Base-by-base conservation (phyloP, 2,888 invertebrate genomes). In the Ceraclea dissimilis region DNA sequence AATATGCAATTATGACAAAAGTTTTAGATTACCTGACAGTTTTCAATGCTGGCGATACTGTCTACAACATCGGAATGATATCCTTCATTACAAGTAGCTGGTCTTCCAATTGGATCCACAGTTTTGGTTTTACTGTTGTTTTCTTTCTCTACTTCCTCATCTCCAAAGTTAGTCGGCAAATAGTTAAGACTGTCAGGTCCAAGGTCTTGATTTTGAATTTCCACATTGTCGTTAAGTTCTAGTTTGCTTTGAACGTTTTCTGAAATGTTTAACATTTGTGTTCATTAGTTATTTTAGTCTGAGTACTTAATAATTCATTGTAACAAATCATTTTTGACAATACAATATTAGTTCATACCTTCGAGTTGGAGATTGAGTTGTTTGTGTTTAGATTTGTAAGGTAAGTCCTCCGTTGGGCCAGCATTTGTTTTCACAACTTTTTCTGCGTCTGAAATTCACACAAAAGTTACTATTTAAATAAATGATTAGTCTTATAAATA, bases 21-120 rank as follows among this genome's bases (percentile, higher is more conserved):
- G 5, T 13, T 39, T 39, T 39, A 8, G 13, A 39, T 2, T 55
- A 61, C 61, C 58, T 60, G 59, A 26, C 61, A 61, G 18, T 52
- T 33, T 8, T 57, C 49, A 22, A 26, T 20, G 39, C 21, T 51
- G 31, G 44, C 56, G n/a, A 51, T 46, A 31, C 51, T 43, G 11
- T 52, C 52, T 13, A 54, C 51, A 5, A 21, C 16, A 13, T 54
- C 48, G 16, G 22, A 43, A 1, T 39, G 48, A 5, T 52, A 46
- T 1, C 43, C 18, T 26, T 49, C 20, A 5, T 33, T 52, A 48
- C 62, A 62, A 33, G 18, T 33, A 13, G 39, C 44, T 1, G 62
- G 62, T 46, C 55, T 44, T 5, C 62, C 62, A 17, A 62, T 58
- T 10, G 57, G 58, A 20, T 53, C 54, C 1, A 60, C 54, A 4